Evolutionary conservation across 2,888 invertebrate species (phyloP), one percentile per base, ranked within the genome.

Genomic region (Melieria picta): DNA sequence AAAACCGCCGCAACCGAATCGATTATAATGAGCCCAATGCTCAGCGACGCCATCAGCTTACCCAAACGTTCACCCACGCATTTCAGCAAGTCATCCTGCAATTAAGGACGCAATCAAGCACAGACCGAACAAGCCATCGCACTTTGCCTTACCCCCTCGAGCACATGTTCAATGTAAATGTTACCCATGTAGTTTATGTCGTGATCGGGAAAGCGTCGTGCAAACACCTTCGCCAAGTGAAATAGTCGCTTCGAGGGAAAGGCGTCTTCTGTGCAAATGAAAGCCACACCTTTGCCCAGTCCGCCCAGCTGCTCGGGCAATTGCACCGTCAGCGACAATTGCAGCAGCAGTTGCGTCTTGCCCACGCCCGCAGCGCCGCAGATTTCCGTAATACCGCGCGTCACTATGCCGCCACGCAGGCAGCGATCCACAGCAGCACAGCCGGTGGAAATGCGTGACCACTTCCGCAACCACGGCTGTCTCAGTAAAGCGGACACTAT

Each of bases 1-100:
- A 92, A 93, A 48, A 91, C 86, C 1, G 92, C 93, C 9, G 93
- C 93, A 73, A 94, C 91, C 0, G 93, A 93, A 83, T 94, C 94
- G 16, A 94, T 88, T 9, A 94, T 84, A 70, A 94, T 86, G 60
- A 94, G 84, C 5, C 91, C 90, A 75, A 93, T 89, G 69, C 87
- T 86, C 10, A 87, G 84, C 43, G 81, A 83, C 13, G 84, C 79
- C 76, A 93, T 80, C 55, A 93, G 83, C 47, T 86, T 74, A 0
- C 90, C 90, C 55, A 93, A 80, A 76, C 89, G 88, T 67, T 86
- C 82, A 5, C 82, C 80, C 6, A 93, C 80, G 78, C 90, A 91
- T 62, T 85, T 81, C 65, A 90, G 85, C 16, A 93, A 81, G 71
- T 89, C 87, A 63, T 88, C 87, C 91, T 91, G 72, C 1, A 61